phyloP scores from a whole-genome alignment of 2,113 vertebrate species.

The Brienomyrus brachyistius region DNA sequence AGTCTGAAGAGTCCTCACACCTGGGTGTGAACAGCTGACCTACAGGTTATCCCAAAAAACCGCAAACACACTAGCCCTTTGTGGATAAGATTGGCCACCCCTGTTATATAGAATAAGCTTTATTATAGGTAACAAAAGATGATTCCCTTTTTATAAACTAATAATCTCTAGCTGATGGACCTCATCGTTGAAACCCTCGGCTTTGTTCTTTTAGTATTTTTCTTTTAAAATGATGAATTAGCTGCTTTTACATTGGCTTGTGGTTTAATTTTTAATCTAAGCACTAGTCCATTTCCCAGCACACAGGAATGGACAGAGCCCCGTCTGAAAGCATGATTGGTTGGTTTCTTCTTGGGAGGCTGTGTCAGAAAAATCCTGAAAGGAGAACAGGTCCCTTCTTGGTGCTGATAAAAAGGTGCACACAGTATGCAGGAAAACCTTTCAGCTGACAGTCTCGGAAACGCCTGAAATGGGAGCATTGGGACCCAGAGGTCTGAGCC shows the following conservation, averaged over 20 bases:
- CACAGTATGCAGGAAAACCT: not conserved
- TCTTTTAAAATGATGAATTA: not conserved
- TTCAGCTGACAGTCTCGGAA: not conserved
- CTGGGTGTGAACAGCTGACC: no score
- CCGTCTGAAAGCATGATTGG: not conserved
- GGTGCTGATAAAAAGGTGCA: not conserved
- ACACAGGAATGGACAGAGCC: not conserved
- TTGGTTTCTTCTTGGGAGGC: not conserved
- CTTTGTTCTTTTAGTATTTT: not conserved
- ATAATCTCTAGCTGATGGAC: not conserved
- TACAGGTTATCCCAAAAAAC: no score
- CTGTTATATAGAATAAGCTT: not conserved
- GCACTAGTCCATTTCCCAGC: not conserved
- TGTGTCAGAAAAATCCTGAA: not conserved
- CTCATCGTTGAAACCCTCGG: not conserved
- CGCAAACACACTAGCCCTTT: no score
- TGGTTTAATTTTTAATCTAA: not conserved
- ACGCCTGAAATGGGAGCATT: not conserved
- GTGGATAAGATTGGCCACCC: no score
- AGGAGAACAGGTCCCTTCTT: not conserved
- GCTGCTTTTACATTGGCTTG: not conserved
- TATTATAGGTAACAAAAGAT: not conserved
- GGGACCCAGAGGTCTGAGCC: not conserved
- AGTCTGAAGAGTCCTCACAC: no score
- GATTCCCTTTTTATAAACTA: not conserved